Evolutionary conservation across 2,113 vertebrate species (phyloP).

Genomic region (Leptocoma aspasia): DNA sequence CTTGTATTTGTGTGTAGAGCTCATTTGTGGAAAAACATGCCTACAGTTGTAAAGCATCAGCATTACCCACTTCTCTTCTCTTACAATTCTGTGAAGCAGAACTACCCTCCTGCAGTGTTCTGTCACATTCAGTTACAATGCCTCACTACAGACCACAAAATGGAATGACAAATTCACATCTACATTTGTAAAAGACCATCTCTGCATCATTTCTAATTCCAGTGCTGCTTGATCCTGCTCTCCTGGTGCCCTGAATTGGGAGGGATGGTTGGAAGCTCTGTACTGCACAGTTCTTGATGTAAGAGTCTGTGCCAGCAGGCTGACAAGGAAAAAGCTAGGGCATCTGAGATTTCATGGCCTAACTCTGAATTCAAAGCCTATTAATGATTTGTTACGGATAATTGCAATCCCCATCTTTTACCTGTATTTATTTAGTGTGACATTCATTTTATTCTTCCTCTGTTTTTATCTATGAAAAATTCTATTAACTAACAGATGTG

Average conservation of each 20-base stretch:
- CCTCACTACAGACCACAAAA: background rate
- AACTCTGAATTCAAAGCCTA: background rate
- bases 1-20: background rate
- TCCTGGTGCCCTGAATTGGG: background rate
- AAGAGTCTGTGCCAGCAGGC: background rate
- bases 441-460: background rate
- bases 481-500: background rate
- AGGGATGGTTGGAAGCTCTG: background rate
- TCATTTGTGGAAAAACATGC: background rate
- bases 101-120: background rate
- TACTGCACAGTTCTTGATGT: background rate
- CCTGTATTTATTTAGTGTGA: background rate
- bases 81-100: background rate
- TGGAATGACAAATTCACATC: background rate
- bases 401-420: background rate
- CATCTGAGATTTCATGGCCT: background rate
- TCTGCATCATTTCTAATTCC: background rate
- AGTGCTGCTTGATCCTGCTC: background rate
- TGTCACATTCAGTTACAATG: background rate
- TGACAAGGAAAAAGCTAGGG: background rate
- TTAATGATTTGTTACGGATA: background rate
- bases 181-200: background rate
- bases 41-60: background rate
- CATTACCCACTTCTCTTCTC: background rate
- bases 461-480: background rate